Evolutionary conservation across 2,888 invertebrate species (phyloP).

Genomic region (Gryllus longicercus): DNA sequence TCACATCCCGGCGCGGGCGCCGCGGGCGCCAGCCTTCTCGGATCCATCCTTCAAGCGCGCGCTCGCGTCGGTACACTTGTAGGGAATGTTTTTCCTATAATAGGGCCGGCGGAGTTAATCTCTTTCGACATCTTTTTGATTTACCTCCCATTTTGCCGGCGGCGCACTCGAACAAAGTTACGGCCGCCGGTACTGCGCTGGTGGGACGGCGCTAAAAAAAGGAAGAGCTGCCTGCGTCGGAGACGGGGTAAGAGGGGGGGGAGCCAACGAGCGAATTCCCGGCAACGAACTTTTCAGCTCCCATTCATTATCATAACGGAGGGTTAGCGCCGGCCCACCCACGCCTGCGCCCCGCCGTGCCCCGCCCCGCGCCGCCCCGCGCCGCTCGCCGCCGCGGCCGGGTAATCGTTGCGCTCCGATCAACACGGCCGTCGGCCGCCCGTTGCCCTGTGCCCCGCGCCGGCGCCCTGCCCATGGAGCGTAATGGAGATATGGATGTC

Average conservation of each 20-base stretch:
- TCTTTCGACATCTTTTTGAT: conserved; percentile 17
- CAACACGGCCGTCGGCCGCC: too few species aligned
- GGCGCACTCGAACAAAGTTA: neutral
- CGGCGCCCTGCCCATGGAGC: too few species aligned
- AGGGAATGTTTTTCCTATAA: conserved; percentile 10
- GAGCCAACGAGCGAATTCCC: neutral
- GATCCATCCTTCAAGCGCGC: neutral
- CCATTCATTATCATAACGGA: conserved; percentile 17
- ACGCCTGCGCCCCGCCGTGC: too few species aligned
- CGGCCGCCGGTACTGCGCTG: neutral
- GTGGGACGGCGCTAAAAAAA: too few species aligned
- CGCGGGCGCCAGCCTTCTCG: neutral
- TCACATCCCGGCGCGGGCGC: too few species aligned
- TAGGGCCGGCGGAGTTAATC: neutral
- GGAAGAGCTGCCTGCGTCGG: too few species aligned
- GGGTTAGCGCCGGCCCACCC: neutral
- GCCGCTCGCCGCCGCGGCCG: too few species aligned
- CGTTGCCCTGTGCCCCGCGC: too few species aligned
- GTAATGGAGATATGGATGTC: too few species aligned
- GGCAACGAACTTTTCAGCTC: neutral
- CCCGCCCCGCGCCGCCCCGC: too few species aligned
- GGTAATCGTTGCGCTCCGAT: too few species aligned
- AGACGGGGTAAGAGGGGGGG: too few species aligned
- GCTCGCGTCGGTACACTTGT: neutral
- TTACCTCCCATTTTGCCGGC: conserved; percentile 10